Evolutionary conservation across 2,113 vertebrate species (phyloP), one percentile per base, ranked within the genome.

Genomic region (Dendrocopos noguchii): DNA sequence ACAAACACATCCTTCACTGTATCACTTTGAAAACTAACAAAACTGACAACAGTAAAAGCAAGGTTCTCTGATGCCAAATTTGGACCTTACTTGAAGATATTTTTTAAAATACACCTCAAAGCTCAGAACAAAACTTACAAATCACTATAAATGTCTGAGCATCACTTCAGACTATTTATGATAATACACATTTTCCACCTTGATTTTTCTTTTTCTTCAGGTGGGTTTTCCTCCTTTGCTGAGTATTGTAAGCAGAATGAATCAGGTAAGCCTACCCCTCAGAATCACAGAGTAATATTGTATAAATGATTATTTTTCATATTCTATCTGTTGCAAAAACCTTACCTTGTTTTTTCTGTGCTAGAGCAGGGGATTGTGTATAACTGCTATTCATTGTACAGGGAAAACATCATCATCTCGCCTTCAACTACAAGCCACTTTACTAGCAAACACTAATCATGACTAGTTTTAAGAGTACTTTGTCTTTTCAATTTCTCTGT

Each of bases 211-310:
- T 94, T 97, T 95, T 25, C 50, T 12, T 44, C 95, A 99, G 99
- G 96, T 99, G 84, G 99, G 99, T 56, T 99, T 99, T 96, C 99
- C 99, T 75, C 99, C 99, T 39, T 97, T 99, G 92, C 98, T 99
- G 53, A 99, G 98, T 95, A 99, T 99, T 76, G 98, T 99, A 85
- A 99, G 99, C 97, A 98, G 98, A 97, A 98, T 99, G 96, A 99
- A 97, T 96, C 99, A 99, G 98, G 99, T 99, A 98, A 97, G 66
- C 73, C 61, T 47, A 13, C n/a, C 25, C 89, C 60, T 71, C 53
- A 47, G 6, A 91, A 88, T 28, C 0, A 0, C 12, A 21, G 10
- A 34, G 28, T 31, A 10, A n/a, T 16, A 19, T 22, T 65, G 46
- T 17, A 16, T 29, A 52, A 77, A 44, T 24, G 3, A 4, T 52